These are phyloP conservation scores for Romanomermis culicivorax DNA, from an alignment of 2,888 invertebrate species.

Conservation along the genomic window DNA sequence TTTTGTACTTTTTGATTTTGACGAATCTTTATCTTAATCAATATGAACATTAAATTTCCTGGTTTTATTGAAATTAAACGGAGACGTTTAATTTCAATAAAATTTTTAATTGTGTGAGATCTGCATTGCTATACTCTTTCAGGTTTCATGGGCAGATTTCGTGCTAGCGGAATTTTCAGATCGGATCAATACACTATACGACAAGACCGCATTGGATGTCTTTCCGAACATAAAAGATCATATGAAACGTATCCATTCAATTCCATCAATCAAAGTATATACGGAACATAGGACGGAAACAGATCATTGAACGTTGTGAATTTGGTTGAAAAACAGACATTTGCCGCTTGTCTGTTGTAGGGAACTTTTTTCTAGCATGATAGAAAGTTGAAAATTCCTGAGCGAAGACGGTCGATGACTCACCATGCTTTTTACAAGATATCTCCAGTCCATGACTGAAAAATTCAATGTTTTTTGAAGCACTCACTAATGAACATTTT, in stretches of 20 bases:
- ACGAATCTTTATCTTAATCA: too few species aligned
- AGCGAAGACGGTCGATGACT: too few species aligned
- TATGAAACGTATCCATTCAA: not conserved
- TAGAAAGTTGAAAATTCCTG: too few species aligned
- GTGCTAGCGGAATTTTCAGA: not conserved
- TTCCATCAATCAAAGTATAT: not conserved
- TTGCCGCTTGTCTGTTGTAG: not conserved
- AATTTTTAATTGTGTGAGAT: not conserved
- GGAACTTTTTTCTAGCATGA: too few species aligned
- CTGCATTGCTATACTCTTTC: not conserved
- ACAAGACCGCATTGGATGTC: not conserved
- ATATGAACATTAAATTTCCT: too few species aligned
- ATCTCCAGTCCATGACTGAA: too few species aligned
- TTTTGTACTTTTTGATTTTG: too few species aligned
- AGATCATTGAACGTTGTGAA: not conserved
- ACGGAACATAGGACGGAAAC: not conserved
- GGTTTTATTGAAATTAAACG: too few species aligned
- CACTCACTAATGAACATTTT: too few species aligned
- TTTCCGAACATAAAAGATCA: not conserved
- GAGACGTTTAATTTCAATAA: not conserved
- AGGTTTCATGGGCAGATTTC: not conserved
- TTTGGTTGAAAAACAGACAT: not conserved
- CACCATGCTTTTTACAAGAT: too few species aligned
- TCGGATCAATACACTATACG: not conserved
- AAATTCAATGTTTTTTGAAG: too few species aligned